phyloP scores from a whole-genome alignment of 2,113 vertebrate genomes.

The Clinocottus analis region DNA sequence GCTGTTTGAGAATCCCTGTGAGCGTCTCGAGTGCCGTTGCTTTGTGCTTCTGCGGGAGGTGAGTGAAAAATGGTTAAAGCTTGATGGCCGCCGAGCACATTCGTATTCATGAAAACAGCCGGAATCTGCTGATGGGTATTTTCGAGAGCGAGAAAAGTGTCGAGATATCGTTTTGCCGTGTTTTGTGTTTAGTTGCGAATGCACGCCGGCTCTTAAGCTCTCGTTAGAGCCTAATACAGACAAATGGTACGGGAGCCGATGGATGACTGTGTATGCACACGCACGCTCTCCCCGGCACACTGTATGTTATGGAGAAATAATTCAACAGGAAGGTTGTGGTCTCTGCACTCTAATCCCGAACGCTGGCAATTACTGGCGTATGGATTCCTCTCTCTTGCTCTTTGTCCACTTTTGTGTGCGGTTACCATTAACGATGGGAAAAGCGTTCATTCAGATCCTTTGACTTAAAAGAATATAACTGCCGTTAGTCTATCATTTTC shows the following conservation, averaged over 20 bases:
- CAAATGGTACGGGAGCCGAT: not conserved
- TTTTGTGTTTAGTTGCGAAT: conserved; percentile 20
- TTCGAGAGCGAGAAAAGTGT: conserved; percentile 7
- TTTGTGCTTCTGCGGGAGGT: not conserved
- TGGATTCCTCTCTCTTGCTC: not conserved
- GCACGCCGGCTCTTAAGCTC: conserved; percentile 1
- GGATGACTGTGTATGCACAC: not conserved
- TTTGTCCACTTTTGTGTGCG: not conserved
- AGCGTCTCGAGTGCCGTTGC: not conserved
- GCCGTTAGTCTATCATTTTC: not conserved
- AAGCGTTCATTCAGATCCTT: not conserved
- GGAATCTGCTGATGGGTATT: conserved; percentile 23
- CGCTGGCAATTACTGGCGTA: conserved; percentile 9
- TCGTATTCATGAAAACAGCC: conserved; percentile 37
- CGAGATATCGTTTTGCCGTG: conserved; percentile 18
- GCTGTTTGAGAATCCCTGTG: not conserved
- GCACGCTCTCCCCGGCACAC: not conserved
- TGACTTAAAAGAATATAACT: not conserved
- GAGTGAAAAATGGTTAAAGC: conserved; percentile 3
- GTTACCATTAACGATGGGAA: not conserved
- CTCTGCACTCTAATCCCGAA: conserved; percentile 14
- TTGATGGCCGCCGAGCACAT: not conserved
- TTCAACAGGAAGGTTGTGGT: not conserved
- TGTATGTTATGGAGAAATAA: not conserved
- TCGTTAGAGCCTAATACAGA: conserved; percentile 35